Evolutionary conservation across 2,797 vertebrate species (phyloP).

Genomic region (Sebastes diaconus): DNA sequence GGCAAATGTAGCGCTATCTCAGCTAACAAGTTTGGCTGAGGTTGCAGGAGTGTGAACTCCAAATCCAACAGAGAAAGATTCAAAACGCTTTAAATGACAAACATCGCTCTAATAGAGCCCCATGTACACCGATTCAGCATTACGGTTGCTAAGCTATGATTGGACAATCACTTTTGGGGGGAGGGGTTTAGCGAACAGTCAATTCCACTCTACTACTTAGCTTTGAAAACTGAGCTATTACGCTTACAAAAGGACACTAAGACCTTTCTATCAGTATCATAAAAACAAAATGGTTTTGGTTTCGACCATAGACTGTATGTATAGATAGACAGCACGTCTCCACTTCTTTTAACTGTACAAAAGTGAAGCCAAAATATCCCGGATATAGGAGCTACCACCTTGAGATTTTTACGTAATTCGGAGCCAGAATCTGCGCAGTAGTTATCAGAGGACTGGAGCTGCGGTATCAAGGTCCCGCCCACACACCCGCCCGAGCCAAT

Average conservation of each 20-base stretch:
- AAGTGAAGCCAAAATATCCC: too few species aligned
- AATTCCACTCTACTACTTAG: not conserved
- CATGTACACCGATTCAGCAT: not conserved
- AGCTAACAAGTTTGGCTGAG: not conserved
- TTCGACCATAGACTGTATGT: too few species aligned
- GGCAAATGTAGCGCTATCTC: not conserved
- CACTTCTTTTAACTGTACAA: too few species aligned
- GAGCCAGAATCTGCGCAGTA: too few species aligned
- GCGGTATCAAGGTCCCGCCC: too few species aligned
- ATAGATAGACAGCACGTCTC: too few species aligned
- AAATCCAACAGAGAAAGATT: not conserved
- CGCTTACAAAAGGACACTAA: not conserved
- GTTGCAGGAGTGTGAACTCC: not conserved
- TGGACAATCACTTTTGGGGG: not conserved
- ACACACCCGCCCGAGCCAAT: too few species aligned
- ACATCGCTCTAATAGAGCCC: not conserved
- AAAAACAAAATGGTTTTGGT: not conserved
- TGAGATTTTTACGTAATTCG: too few species aligned
- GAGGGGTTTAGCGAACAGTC: not conserved
- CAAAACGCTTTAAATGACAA: not conserved
- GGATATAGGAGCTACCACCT: too few species aligned
- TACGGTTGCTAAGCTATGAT: not conserved
- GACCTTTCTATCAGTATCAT: not conserved
- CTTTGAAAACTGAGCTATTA: not conserved
- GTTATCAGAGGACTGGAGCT: too few species aligned